Evolutionary conservation across 2,113 vertebrate genomes (phyloP).

Genomic region (Pomatostomus ruficeps): DNA sequence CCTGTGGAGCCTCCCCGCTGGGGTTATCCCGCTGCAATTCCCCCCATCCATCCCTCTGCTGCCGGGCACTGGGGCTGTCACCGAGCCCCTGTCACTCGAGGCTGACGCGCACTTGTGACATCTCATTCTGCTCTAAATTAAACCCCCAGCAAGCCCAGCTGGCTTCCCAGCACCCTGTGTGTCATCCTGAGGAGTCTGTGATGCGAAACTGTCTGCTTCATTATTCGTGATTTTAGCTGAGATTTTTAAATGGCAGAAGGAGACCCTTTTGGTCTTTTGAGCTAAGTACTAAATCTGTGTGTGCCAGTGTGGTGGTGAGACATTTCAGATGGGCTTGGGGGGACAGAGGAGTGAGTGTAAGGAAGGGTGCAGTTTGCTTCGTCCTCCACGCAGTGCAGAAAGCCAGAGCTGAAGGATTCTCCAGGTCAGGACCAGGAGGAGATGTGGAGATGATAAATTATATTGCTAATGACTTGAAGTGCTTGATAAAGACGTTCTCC

Average conservation of each 20-base stretch:
- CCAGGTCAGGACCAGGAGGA: not conserved
- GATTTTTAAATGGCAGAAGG: not conserved
- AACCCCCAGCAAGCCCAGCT: not conserved
- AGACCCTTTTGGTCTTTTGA: not conserved
- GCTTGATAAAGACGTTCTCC: not conserved
- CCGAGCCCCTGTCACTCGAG: not conserved
- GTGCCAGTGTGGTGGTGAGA: not conserved
- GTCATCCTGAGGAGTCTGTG: not conserved
- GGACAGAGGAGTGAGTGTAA: not conserved
- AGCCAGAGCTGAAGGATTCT: not conserved
- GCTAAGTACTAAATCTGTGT: not conserved
- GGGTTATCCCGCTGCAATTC: not conserved
- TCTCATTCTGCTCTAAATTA: not conserved
- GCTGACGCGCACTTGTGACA: not conserved
- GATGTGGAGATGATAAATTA: not conserved
- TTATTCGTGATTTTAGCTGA: not conserved
- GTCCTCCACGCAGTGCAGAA: not conserved
- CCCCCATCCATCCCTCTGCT: not conserved
- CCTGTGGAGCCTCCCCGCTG: not conserved
- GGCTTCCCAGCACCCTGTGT: not conserved
- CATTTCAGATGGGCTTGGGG: not conserved
- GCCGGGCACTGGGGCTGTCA: fast-evolving
- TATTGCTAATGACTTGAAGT: not conserved
- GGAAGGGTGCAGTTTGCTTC: not conserved
- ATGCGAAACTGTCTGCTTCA: not conserved